Evolutionary conservation across 2,888 invertebrate genomes (phyloP).

Genomic region (Drosophila borborema): DNA sequence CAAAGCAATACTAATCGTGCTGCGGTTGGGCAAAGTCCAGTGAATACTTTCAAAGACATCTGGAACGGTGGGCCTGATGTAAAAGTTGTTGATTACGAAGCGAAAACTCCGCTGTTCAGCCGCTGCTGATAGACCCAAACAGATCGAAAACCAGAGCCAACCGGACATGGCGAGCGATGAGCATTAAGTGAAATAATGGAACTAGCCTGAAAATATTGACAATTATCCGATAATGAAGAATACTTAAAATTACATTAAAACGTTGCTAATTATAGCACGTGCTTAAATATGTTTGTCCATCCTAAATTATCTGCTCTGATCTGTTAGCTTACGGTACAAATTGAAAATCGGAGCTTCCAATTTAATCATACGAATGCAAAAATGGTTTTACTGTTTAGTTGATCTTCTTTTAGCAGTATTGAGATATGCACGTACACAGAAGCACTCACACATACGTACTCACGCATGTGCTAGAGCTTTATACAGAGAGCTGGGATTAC

Average conservation of each 20-base stretch:
- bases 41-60: slow-evolving; percentile 20
- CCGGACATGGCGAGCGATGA: slow-evolving; percentile 21
- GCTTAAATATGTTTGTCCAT: background rate
- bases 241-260: slow-evolving; percentile 14
- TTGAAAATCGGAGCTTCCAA: background rate
- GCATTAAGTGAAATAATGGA: background rate
- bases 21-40: slow-evolving; percentile 5
- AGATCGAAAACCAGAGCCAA: slow-evolving; percentile 7
- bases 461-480: too few species aligned
- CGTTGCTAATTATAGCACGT: background rate
- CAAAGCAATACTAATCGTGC: slow-evolving; percentile 12
- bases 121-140: slow-evolving; percentile 1
- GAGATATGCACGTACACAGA: too few species aligned
- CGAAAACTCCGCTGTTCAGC: slow-evolving; percentile 31
- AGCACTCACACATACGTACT: too few species aligned
- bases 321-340: background rate
- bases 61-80: slow-evolving; percentile 12
- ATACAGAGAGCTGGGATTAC: too few species aligned
- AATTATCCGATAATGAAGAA: background rate
- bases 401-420: too few species aligned
- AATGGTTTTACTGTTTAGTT: too few species aligned
- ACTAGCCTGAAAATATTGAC: background rate
- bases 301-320: background rate
- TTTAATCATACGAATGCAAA: background rate
- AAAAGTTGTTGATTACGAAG: slow-evolving; percentile 35